A percentile compares a stretch with the other conserved stretches of the same genome.
These are phyloP conservation scores for Formicarius rufipectus DNA, from an alignment of 2,113 vertebrate genomes.

Conservation along the genomic window DNA sequence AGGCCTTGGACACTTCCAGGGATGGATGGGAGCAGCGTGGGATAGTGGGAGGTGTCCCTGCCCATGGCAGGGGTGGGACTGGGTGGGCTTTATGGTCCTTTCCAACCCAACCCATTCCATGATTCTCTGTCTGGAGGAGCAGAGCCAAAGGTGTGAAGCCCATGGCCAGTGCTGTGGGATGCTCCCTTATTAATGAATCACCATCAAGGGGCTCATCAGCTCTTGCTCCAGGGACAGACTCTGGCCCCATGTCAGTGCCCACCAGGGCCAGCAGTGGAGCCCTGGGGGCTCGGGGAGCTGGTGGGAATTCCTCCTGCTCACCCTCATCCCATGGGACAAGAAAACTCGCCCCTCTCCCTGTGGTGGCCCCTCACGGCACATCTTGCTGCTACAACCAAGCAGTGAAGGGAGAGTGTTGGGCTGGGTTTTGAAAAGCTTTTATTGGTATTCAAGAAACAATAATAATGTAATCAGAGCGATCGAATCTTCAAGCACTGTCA, in stretches of 20 bases:
- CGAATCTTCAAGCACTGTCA: constrained; percentile 26
- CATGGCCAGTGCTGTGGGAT: neutral
- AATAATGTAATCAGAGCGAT: constrained; percentile 9
- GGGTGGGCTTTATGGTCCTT: accelerated
- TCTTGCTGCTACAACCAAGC: neutral
- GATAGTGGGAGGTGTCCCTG: neutral
- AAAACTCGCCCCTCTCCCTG: neutral
- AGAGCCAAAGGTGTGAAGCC: accelerated
- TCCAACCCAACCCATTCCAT: neutral
- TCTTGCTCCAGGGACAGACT: neutral
- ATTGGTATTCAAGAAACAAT: constrained; percentile 21
- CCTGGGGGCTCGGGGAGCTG: accelerated
- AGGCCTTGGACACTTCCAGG: too few species aligned
- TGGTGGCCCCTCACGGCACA: neutral
- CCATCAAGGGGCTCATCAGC: neutral
- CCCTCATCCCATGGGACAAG: neutral
- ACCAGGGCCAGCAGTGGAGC: neutral
- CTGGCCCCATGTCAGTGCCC: neutral
- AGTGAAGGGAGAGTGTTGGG: neutral
- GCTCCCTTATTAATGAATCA: neutral
- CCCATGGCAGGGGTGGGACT: neutral
- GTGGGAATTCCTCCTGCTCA: neutral
- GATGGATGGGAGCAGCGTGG: too few species aligned
- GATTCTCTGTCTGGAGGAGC: neutral
- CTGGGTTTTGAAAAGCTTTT: neutral